These are phyloP conservation scores for Pygoscelis antarcticus DNA, from an alignment of 2,113 vertebrate genomes.

Conservation along the genomic window DNA sequence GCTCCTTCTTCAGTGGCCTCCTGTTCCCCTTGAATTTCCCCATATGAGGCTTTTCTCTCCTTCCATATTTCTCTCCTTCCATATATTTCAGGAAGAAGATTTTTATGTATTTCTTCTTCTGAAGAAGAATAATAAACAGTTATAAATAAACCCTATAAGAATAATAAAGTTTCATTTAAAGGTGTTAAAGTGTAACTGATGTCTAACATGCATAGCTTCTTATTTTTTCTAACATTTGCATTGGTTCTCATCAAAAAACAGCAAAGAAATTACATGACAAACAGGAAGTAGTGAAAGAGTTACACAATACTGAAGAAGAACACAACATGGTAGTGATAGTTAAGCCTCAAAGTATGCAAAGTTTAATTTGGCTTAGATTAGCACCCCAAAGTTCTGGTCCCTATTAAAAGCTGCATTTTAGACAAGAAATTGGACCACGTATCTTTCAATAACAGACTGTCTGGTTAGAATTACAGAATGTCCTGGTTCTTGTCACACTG, in stretches of 20 bases:
- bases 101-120: not conserved
- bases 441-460: conserved; percentile 4
- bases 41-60: not conserved
- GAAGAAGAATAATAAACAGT: not conserved
- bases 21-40: not conserved
- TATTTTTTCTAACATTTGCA: not conserved
- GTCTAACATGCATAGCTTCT: not conserved
- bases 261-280: not conserved
- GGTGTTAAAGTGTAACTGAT: not conserved
- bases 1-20: rapidly evolving
- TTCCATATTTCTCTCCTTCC: not conserved
- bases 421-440: conserved; percentile 4
- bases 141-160: not conserved
- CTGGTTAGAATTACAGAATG: conserved; percentile 39
- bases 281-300: not conserved
- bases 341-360: not conserved
- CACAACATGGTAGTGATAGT: not conserved
- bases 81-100: not conserved
- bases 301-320: not conserved
- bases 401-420: conserved; percentile 41
- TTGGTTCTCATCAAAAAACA: not conserved
- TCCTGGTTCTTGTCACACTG: conserved; percentile 49
- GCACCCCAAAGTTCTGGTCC: conserved; percentile 26
- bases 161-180: not conserved
- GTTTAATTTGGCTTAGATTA: conserved; percentile 48